Conservation (phyloP, 2,797 vertebrate species). For the Notamacropus eugenii region DNA sequence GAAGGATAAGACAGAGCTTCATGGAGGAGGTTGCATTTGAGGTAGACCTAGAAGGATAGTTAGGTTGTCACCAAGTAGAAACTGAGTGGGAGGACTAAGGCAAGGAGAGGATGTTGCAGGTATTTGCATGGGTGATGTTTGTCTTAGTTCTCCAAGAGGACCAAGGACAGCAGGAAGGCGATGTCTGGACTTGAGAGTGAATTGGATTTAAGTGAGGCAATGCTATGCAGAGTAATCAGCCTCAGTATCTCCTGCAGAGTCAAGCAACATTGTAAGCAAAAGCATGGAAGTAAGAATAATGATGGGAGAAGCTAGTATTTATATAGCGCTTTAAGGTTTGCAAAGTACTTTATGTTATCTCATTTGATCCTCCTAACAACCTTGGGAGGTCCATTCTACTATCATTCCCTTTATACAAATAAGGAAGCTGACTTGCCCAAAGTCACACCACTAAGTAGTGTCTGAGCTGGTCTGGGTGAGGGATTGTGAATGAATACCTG, state of each 20-base stretch:
- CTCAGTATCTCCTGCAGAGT: not conserved
- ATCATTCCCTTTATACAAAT: not conserved
- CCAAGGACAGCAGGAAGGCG: not conserved
- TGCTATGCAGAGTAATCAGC: not conserved
- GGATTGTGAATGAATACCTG: not conserved
- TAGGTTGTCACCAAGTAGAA: not conserved
- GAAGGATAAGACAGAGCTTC: not conserved
- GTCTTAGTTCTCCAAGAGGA: not conserved
- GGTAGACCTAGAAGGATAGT: not conserved
- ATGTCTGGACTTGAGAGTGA: not conserved
- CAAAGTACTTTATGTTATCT: not conserved
- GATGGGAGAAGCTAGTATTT: not conserved
- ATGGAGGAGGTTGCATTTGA: not conserved
- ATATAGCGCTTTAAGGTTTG: not conserved
- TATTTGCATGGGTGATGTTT: not conserved
- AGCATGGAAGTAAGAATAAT: not conserved
- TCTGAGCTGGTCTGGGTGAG: not conserved
- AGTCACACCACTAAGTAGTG: not conserved
- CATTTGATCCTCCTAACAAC: not conserved
- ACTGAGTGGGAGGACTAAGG: not conserved
- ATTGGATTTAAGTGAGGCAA: not conserved
- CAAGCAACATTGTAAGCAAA: not conserved
- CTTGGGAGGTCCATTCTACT: not conserved
- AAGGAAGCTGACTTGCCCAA: not conserved
- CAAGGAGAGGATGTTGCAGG: not conserved